phyloP scores from a whole-genome alignment of 53 echinoderm and acorn worm species.

The Zoroaster sp. region DNA sequence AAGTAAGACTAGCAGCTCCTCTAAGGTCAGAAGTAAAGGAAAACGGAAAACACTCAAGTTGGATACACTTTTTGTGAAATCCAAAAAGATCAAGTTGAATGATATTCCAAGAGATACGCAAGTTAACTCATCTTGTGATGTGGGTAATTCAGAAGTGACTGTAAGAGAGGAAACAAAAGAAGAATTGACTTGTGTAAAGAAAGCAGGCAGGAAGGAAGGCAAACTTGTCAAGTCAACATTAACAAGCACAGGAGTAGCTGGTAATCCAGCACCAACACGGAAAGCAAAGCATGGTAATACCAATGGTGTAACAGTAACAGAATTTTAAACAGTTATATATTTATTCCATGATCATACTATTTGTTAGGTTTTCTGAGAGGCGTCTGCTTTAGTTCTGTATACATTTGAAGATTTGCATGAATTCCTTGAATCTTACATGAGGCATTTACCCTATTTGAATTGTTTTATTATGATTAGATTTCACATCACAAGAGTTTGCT shows the following conservation, averaged over 20 bases:
- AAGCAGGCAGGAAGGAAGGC: background rate
- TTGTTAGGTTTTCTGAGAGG: too few species aligned
- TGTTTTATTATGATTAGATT: conserved; percentile 48
- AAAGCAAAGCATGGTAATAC: conserved; percentile 45
- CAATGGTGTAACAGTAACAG: too few species aligned
- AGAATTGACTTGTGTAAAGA: background rate
- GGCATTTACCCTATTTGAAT: too few species aligned
- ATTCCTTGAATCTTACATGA: background rate
- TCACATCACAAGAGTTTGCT: conserved; percentile 69
- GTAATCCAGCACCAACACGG: background rate
- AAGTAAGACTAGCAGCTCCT: background rate
- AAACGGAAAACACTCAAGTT: background rate
- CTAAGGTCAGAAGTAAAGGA: background rate
- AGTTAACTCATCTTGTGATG: background rate
- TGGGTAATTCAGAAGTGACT: background rate
- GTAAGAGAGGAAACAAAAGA: background rate
- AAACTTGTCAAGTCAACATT: background rate
- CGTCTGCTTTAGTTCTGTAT: too few species aligned
- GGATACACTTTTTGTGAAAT: conserved; percentile 11
- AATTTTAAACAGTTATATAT: too few species aligned
- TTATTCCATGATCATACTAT: too few species aligned
- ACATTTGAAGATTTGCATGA: background rate
- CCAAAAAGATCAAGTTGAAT: background rate
- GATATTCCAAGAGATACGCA: background rate
- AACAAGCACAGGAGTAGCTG: background rate